These are phyloP conservation scores for Ophioninae sp. DNA, from an alignment of 2,888 invertebrate species.

Conservation along the genomic window DNA sequence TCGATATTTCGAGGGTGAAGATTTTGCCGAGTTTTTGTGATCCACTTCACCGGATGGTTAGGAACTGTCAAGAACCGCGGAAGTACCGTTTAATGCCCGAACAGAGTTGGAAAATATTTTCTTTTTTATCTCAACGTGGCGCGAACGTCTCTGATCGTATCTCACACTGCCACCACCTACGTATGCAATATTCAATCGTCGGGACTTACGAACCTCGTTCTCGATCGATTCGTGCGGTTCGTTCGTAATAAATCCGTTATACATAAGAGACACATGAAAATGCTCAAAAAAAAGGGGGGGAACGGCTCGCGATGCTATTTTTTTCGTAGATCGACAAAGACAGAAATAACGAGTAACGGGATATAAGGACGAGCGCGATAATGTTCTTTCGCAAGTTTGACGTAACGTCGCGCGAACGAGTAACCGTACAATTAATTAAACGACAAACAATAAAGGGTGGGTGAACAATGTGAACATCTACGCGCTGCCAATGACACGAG, in stretches of 20 bases:
- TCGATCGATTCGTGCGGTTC: conserved; percentile 15
- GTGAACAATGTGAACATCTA: conserved; percentile 14
- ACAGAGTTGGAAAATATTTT: conserved; percentile 8
- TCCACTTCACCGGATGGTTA: conserved; percentile 12
- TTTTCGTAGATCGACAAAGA: conserved; percentile 20
- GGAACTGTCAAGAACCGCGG: background rate
- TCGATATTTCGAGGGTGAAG: conserved; percentile 12
- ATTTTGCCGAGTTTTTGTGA: conserved; percentile 9
- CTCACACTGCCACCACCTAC: conserved; percentile 47
- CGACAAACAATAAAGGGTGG: background rate
- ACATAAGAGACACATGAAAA: conserved; percentile 27
- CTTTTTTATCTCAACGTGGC: background rate
- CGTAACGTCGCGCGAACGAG: background rate
- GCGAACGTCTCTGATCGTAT: background rate
- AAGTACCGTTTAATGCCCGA: conserved; percentile 38
- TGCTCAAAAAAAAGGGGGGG: conserved; percentile 47
- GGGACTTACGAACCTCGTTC: conserved; percentile 9
- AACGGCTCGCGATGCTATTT: conserved; percentile 30
- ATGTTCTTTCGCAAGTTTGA: background rate
- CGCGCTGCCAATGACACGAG: conserved; percentile 39
- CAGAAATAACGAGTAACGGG: background rate
- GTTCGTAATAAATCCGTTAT: conserved; percentile 36
- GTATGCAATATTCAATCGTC: conserved; percentile 22
- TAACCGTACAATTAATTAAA: conserved; percentile 14
- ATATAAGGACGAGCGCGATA: background rate